Conservation (phyloP, 2,888 invertebrate genomes). For the Ferrisia virgata region DNA sequence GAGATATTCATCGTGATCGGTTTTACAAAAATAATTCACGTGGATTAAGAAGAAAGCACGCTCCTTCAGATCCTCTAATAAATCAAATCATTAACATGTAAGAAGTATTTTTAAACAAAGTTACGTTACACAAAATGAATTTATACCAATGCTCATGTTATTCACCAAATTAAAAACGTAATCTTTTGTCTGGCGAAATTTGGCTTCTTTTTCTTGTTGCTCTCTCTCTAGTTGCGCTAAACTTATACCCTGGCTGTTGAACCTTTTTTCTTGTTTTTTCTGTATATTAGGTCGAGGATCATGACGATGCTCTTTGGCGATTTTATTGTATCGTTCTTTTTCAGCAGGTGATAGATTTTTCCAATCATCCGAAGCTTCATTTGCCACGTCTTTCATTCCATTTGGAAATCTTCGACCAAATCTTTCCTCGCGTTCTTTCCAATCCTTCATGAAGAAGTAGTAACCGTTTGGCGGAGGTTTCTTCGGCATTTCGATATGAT, state of each 20-base stretch:
- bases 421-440: neutral
- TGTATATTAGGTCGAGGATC: conserved; percentile 24
- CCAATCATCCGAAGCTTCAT: conserved; percentile 28
- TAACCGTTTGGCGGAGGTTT: conserved; percentile 34
- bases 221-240: conserved; percentile 20
- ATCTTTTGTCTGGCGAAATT: neutral
- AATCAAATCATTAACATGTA: neutral
- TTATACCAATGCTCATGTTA: neutral
- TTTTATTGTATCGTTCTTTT: conserved; percentile 12
- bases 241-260: neutral
- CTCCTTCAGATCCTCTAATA: conserved; percentile 8
- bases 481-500: conserved; percentile 35
- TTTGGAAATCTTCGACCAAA: conserved; percentile 26
- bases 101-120: neutral
- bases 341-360: neutral
- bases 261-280: neutral
- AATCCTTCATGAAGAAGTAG: conserved; percentile 36
- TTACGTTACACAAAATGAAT: neutral
- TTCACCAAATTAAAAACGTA: neutral
- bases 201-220: neutral
- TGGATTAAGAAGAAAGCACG: neutral
- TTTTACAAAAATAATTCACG: conserved; percentile 36
- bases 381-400: conserved; percentile 35
- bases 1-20: neutral
- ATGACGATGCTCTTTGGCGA: conserved; percentile 11